Evolutionary conservation across 1,140 invertebrate species (phyloP).

Genomic region (Caenorhabditis latens): DNA sequence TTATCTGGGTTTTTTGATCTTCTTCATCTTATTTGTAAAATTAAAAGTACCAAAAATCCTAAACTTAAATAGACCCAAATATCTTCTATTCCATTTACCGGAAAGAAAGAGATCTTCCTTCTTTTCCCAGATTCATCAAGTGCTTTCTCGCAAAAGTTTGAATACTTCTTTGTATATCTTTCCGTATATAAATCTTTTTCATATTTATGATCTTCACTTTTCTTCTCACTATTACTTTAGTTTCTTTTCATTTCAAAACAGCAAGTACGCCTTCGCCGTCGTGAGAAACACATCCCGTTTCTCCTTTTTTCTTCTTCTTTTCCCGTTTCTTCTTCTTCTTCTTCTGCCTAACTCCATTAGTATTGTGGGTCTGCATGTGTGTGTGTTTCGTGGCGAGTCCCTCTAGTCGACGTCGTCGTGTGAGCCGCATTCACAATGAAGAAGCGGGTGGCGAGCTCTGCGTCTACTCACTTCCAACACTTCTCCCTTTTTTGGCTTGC

Average conservation of each 20-base stretch:
- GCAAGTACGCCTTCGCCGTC: conserved; percentile 23
- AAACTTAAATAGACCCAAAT: too few species aligned
- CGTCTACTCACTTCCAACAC: not conserved
- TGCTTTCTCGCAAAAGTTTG: too few species aligned
- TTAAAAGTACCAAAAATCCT: too few species aligned
- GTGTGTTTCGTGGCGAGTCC: conserved; percentile 44
- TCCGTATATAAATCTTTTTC: not conserved
- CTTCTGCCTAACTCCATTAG: conserved; percentile 52
- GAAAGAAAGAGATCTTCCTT: too few species aligned
- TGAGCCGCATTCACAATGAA: conserved; percentile 52
- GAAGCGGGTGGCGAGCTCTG: conserved; percentile 24
- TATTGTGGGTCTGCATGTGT: conserved; percentile 47
- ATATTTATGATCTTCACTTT: not conserved
- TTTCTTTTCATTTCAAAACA: conserved; percentile 22
- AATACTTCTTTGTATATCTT: not conserved
- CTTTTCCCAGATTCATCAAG: too few species aligned
- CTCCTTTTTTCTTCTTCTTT: conserved; percentile 10
- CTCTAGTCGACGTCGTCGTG: conserved; percentile 22
- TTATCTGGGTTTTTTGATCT: too few species aligned
- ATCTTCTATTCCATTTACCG: too few species aligned
- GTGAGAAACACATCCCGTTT: conserved; percentile 49
- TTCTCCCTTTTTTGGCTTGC: not conserved
- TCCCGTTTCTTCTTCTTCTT: conserved; percentile 15
- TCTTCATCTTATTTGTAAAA: too few species aligned
- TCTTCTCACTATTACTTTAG: not conserved